Base-by-base conservation (phyloP, 2,888 invertebrate genomes). In the Lottia gigantea region DNA sequence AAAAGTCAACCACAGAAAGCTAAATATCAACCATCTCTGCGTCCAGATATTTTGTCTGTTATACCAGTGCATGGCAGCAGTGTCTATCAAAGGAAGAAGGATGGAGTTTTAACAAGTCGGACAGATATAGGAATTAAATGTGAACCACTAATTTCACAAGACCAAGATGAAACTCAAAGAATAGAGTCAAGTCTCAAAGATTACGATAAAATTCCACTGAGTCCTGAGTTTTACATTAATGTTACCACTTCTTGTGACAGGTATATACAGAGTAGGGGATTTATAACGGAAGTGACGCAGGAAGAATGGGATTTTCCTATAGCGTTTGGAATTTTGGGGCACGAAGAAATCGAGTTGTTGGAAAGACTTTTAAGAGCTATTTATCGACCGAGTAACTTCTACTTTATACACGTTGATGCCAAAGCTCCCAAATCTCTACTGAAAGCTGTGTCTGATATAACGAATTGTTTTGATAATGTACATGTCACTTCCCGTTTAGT, bases 321-420 rank as follows among this genome's bases (percentile, higher is more conserved):
- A 12, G 55, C 55, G 0, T 55, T 23, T 55, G 23, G 23, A 23
- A 55, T 55, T 4, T 23, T 55, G 19, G 19, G 19, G 55, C 55
- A 55, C 8, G 12, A 23, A 23, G 55, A 55, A 12, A 23, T 55
- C 11, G 55, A 55, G 55, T 23, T 55, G 55, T 11, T 23, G 23
- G 55, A 55, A 23, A 55, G 55, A 55, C 23, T 55, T 12, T 55
- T 55, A 55, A 19, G 55, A 55, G 19, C 55, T 23, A 55, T 55
- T 55, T 55, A 55, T 23, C 8, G 55, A 55, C 55, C 55, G 11
- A 23, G 19, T 23, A 55, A 55, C 23, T 23, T 55, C 19, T 55
- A 55, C 23, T 55, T 19, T 55, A 55, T 55, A 55, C 55, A 55
- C 55, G 55, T 55, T 2, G 55, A 55, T 55, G 19, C 19, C 12